Evolutionary conservation across 2,797 vertebrate species (phyloP), one percentile per base, ranked within the genome.

Genomic region (Cyprinodon diabolis): DNA sequence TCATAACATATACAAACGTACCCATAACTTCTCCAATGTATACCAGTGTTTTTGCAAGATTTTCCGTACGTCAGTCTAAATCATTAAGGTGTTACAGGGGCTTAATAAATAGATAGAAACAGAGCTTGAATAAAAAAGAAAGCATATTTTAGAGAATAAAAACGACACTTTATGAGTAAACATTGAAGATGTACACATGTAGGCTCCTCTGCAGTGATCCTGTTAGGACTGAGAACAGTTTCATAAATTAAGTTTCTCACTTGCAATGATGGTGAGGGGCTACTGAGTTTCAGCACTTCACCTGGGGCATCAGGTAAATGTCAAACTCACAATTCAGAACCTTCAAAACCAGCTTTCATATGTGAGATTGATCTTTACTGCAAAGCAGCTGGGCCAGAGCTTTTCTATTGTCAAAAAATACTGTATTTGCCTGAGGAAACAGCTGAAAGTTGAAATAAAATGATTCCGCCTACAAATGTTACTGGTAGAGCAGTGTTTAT

Each of bases 311-410:
- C 60, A 66, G 77, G 79, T 74, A 78, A 85, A 86, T 80, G 74
- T 76, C 80, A 68, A 77, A 74, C 66, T 74, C 51, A 62, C 81
- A 80, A 86, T 73, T 80, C 74, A 77, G 63, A 30, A 37, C 12
- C 17, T 54, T 75, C 54, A 62, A n/a, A 71, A 73, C 57, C 0
- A 78, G 75, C 72, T 69, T 60, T 62, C 63, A 19, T 47, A 66
- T 66, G 1, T 40, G 71, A 66, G 73, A 40, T 30, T 79, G 75
- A 87, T 68, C 57, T 72, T 81, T 79, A 68, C 47, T 58, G 69
- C 58, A 57, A 52, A 25, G 70, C 66, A 70, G 69, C 77, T 11
- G 43, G 47, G 56, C 7, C 14, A 35, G 35, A 35, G 35, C 19
- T 60, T 52, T 40, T 37, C 21, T 58, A 68, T 19, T 37, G 13